Conservation (phyloP, 2,888 invertebrate species). For the Phasia obesa region DNA sequence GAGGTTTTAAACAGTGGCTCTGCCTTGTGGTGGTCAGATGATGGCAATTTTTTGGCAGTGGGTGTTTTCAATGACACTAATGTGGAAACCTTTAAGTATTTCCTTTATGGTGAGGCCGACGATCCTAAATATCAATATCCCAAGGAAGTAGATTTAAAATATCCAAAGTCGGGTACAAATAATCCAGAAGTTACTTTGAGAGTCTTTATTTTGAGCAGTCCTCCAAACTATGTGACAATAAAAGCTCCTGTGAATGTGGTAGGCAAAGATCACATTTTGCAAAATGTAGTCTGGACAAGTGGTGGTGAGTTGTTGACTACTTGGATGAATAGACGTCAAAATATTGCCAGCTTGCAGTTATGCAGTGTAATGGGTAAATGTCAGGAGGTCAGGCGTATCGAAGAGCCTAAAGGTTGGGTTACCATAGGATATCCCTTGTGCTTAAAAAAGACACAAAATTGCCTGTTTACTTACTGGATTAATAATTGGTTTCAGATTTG, state of each 20-base stretch:
- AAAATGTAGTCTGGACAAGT: constrained; percentile 89
- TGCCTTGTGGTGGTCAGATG: constrained; percentile 91
- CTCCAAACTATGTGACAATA: constrained; percentile 80
- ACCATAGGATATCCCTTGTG: constrained; percentile 84
- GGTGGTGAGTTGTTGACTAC: constrained; percentile 87
- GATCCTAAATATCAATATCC: constrained; percentile 87
- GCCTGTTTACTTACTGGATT: constrained; percentile 81
- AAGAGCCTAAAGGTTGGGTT: constrained; percentile 88
- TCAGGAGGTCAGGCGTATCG: constrained; percentile 81
- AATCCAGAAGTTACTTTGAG: constrained; percentile 89
- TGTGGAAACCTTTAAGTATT: constrained; percentile 86
- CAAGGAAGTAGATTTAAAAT: constrained; percentile 86
- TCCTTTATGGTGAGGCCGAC: constrained; percentile 86
- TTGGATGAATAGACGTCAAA: constrained; percentile 95
- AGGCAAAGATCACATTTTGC: constrained; percentile 86
- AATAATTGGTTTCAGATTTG: constrained; percentile 83
- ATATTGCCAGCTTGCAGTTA: constrained; percentile 81
- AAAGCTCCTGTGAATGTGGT: constrained; percentile 84
- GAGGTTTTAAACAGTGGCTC: constrained; percentile 88
- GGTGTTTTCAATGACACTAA: constrained; percentile 88
- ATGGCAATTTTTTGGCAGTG: constrained; percentile 87
- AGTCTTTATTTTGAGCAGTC: constrained; percentile 84
- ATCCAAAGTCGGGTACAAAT: constrained; percentile 90
- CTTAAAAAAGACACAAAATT: constrained; percentile 74
- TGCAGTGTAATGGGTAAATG: constrained; percentile 77